Evolutionary conservation across 2,888 invertebrate species (phyloP).

Genomic region (Calephelis perditalis): DNA sequence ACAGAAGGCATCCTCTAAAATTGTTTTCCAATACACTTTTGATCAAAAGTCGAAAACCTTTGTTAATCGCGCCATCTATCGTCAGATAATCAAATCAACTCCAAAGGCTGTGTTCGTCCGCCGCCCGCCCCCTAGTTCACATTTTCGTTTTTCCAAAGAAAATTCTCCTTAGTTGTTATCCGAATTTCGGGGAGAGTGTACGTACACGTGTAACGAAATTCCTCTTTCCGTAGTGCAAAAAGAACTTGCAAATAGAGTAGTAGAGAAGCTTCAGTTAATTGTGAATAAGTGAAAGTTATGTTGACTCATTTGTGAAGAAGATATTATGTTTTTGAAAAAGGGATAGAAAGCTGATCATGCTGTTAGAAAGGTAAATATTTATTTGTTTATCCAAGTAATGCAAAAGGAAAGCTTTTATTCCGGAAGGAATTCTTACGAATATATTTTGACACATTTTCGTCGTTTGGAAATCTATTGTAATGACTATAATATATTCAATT

Average conservation of each 20-base stretch:
- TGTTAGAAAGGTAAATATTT: conserved; percentile 4
- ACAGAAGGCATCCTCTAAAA: conserved; percentile 12
- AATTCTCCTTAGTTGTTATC: conserved; percentile 48
- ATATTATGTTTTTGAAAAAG: neutral
- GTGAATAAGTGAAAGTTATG: conserved; percentile 1
- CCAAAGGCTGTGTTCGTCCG: conserved; percentile 40
- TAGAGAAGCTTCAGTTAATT: neutral
- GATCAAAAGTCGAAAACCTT: conserved; percentile 15
- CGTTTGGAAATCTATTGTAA: too few relatives aligned
- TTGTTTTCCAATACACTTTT: conserved; percentile 14
- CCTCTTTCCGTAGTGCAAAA: conserved; percentile 4
- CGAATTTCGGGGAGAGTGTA: conserved; percentile 36
- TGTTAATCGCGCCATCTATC: conserved; percentile 36
- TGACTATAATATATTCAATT: too few relatives aligned
- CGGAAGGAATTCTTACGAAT: too few relatives aligned
- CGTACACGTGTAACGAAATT: conserved; percentile 28
- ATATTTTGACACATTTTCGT: too few relatives aligned
- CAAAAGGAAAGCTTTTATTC: too few relatives aligned
- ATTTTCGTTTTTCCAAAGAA: conserved; percentile 28
- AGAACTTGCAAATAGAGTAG: conserved; percentile 1
- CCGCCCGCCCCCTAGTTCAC: conserved; percentile 46
- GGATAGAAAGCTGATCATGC: conserved; percentile 7
- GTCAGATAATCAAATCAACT: conserved; percentile 30
- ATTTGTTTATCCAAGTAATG: neutral
- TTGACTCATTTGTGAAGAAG: neutral